Percentiles rank a stretch among this genome's conserved stretches.
Evolutionary conservation across 1,140 invertebrate species (phyloP).

Genomic region (Aphelinus certus): DNA sequence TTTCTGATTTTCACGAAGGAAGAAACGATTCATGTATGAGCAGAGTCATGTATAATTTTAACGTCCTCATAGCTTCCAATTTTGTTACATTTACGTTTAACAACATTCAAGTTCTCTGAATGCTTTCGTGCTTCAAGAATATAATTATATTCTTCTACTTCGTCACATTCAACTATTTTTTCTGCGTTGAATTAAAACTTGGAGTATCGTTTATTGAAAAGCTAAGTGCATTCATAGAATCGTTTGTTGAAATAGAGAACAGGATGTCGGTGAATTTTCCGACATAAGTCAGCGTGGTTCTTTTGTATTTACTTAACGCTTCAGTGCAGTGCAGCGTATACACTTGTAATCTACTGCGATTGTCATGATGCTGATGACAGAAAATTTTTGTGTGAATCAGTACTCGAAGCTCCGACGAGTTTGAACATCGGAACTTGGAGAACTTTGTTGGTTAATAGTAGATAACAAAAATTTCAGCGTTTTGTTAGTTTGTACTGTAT

Average conservation of each 20-base stretch:
- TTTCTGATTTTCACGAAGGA: no score
- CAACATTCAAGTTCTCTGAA: no score
- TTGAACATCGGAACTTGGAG: slow-evolving; percentile 11
- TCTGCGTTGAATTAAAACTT: no score
- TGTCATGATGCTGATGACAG: slow-evolving; percentile 22
- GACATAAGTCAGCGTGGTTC: slow-evolving; percentile 30
- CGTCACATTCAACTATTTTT: no score
- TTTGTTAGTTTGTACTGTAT: slow-evolving; percentile 37
- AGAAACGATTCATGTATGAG: no score
- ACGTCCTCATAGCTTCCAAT: no score
- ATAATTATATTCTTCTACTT: no score
- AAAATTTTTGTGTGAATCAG: slow-evolving; percentile 2
- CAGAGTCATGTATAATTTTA: no score
- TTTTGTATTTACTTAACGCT: slow-evolving; percentile 35
- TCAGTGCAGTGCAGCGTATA: slow-evolving; percentile 2
- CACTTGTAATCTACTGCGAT: slow-evolving; percentile 30
- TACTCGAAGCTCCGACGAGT: slow-evolving; percentile 10
- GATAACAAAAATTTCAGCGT: slow-evolving; percentile 27
- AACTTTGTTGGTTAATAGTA: slow-evolving; percentile 14
- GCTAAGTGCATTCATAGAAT: no score
- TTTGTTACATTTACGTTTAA: no score
- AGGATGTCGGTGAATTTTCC: background rate
- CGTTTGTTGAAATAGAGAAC: background rate
- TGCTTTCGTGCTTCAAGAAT: no score
- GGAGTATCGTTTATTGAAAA: no score